Evolutionary conservation across 2,113 vertebrate genomes (phyloP).

Genomic region (Tragelaphus imberbis): DNA sequence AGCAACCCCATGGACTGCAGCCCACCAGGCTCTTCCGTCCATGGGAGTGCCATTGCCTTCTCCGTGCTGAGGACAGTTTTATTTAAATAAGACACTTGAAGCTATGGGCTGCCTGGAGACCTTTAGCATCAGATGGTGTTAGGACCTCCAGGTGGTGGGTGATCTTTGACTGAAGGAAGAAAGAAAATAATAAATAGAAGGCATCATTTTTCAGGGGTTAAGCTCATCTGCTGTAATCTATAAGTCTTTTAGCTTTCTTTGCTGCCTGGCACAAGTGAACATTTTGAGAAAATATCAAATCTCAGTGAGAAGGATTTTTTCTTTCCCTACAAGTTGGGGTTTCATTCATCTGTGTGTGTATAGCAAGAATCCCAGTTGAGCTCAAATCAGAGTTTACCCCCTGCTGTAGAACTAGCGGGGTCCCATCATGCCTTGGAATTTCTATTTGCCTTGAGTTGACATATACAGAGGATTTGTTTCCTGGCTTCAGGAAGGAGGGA

Average conservation of each 20-base stretch:
- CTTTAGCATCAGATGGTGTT: not conserved
- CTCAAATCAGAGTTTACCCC: not conserved
- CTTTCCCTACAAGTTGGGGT: not conserved
- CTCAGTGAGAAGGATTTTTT: not conserved
- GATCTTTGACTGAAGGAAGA: not conserved
- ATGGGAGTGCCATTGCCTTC: too few species aligned
- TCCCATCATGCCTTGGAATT: not conserved
- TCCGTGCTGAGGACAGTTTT: not conserved
- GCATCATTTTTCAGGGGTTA: not conserved
- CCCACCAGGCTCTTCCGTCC: too few species aligned
- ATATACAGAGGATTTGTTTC: not conserved
- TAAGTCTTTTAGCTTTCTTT: not conserved
- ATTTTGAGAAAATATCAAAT: constrained; percentile 11
- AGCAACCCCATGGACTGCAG: too few species aligned
- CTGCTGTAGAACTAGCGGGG: not conserved
- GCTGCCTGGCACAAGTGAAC: not conserved
- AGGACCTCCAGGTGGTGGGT: too few species aligned
- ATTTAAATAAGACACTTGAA: not conserved
- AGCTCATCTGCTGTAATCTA: not conserved
- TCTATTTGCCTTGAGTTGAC: not conserved
- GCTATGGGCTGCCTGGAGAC: rapidly evolving
- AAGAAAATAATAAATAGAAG: not conserved
- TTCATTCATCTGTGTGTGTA: not conserved
- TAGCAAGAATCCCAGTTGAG: not conserved
- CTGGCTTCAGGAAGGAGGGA: not conserved